Percentiles rank a stretch among this genome's conserved stretches.
phyloP scores from a whole-genome alignment of 2,797 vertebrate species.

The Falco concolor region DNA sequence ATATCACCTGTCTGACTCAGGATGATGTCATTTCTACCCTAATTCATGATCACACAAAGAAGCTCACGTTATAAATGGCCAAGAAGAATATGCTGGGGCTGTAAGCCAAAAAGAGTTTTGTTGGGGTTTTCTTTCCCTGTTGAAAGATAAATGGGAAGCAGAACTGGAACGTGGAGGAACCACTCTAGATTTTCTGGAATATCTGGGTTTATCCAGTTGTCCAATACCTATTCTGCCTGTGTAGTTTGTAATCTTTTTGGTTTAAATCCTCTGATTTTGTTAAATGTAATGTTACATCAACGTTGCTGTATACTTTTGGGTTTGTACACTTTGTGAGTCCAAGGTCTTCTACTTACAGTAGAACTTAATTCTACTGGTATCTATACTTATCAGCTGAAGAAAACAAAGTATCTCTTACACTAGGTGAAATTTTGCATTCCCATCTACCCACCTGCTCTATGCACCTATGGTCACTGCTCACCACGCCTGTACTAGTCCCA shows the following conservation, averaged over 20 bases:
- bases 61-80: neutral
- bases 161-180: neutral
- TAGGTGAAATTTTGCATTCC: neutral
- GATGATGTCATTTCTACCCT: neutral
- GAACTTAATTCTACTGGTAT: neutral
- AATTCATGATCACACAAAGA: neutral
- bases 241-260: neutral
- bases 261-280: neutral
- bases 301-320: neutral
- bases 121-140: neutral
- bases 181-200: neutral
- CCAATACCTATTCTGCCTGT: neutral
- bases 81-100: neutral
- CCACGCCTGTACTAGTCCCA: neutral
- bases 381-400: neutral
- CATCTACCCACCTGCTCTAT: neutral
- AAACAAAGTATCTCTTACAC: neutral
- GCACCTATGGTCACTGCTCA: neutral
- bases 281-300: neutral
- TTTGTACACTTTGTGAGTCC: neutral
- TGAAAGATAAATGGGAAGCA: neutral
- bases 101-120: neutral
- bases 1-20: neutral
- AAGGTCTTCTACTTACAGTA: neutral
- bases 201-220: neutral